Base-by-base conservation (phyloP, 2,113 vertebrate species). In the Pelmatolapia mariae region DNA sequence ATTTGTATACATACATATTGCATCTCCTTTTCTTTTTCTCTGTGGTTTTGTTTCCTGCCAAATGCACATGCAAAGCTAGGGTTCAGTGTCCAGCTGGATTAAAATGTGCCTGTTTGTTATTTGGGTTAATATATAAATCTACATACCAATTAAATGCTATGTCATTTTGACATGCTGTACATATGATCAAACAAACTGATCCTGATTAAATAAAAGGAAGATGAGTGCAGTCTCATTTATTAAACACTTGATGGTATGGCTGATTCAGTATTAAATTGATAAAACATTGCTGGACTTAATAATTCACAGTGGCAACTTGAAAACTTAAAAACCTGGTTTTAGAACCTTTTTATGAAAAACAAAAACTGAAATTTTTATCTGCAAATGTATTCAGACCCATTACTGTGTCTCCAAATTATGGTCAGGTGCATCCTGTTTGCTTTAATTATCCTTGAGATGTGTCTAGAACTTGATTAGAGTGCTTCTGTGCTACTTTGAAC, bases 1-100 rank as follows among this genome's bases (percentile, higher is more conserved):
- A 94, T 94, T 95, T 96, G 95, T 96, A 96, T 95, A 93, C 90
- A 94, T 87, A 88, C 94, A 97, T 97, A 97, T 96, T 95, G 92
- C 87, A 93, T 90, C 80, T 90, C 13, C 26, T 91, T 96, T 95
- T 96, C 92, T 95, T 95, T 94, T 87, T 93, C 86, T 83, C 57
- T n/a, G 61, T 79, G 68, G 31, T 83, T 90, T 78, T 76, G 53
- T 82, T 91, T 68, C n/a, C 26, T 82, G 90, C 79, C 87, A 89
- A 22, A 19, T 68, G 33, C 29, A 47, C 66, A 81, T 89, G 66
- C 80, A 79, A 79, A 68, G 26, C 52, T 53, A 80, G 33, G 12
- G 29, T 38, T 53, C 24, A 19, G 71, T 52, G 73, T 52, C 45
- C 7, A 52, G 73, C 19, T 78, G 26, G 16, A 78, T 29, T n/a